Conservation (phyloP, 2,888 invertebrate species). For the Kryphioiulus occultus region DNA sequence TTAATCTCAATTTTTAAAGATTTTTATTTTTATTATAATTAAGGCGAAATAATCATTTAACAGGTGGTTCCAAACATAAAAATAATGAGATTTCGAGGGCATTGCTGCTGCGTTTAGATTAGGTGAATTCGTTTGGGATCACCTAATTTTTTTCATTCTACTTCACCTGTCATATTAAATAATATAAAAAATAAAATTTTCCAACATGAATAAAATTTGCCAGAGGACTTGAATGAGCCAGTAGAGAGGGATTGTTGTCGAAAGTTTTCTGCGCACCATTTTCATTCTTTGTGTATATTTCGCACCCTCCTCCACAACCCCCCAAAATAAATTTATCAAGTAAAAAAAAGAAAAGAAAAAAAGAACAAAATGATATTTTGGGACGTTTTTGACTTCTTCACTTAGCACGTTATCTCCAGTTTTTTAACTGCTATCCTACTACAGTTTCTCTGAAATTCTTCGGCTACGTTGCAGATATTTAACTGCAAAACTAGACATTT, state of each 20-base stretch:
- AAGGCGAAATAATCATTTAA: background rate
- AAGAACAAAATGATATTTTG: background rate
- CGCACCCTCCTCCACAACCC: conserved; percentile 45
- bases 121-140: conserved; percentile 1
- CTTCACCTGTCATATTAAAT: background rate
- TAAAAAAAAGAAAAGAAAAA: background rate
- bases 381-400: conserved; percentile 21
- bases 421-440: conserved; percentile 29
- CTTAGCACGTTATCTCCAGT: conserved; percentile 28
- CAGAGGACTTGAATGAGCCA: conserved; percentile 53
- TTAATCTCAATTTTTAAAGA: background rate
- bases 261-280: conserved; percentile 48
- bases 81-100: background rate
- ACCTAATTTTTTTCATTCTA: conserved; percentile 1
- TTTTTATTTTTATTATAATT: background rate
- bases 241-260: conserved; percentile 54
- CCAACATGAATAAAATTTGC: conserved; percentile 38
- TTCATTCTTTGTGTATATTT: conserved; percentile 42
- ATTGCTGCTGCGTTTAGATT: background rate
- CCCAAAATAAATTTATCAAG: background rate
- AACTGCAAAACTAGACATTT: background rate
- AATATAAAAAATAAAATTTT: conserved; percentile 37
- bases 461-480: background rate
- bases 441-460: conserved; percentile 39
- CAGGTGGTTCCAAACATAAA: background rate